Evolutionary conservation across 1,140 invertebrate species (phyloP), one percentile per base, ranked within the genome.

Genomic region (Bombus impatiens): DNA sequence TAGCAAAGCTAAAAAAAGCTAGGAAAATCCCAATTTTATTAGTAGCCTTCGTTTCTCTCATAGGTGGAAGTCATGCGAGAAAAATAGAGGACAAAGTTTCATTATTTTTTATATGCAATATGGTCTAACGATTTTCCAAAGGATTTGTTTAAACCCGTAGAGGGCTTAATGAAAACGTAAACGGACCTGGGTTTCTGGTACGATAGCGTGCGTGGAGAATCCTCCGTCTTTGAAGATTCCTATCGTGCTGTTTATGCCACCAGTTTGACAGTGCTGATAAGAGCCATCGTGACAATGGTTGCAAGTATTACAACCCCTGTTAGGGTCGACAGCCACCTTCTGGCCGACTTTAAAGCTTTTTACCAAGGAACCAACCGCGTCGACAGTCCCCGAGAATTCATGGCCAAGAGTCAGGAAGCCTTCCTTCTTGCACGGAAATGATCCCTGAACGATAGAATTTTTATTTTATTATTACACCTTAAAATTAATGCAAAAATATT

Each of bases 181-280:
- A 44, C 76, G 4, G 78, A 97, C 96, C 92, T 97, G 96, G 8
- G 92, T 93, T 81, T 96, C 96, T 2, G 96, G 96, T 2, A 96
- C 96, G 10, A 96, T 18, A 5, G 94, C 95, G 89, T 96, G 97
- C 82, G 97, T 96, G 0, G 97, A 96, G 96, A 97, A 97, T 42
- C 97, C 97, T 0, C 97, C 97, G 90, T 97, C 94, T 44, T 91
- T 93, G 89, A 93, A 97, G 68, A 97, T 97, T 2, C 97, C 97
- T 18, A 97, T 94, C 0, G 96, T 97, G 78, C 94, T 96, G 88
- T 96, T 95, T 68, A 97, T 95, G 0, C 96, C 96, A 77, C 96
- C 96, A 0, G 82, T 86, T 13, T 92, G 78, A 88, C 97, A 97
- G 84, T 96, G 95, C 89, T 97, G 97, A 90, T 96, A 97, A 65